These are phyloP conservation scores for Leptodactylus fuscus DNA, from an alignment of 2,113 vertebrate genomes.

Conservation along the genomic window DNA sequence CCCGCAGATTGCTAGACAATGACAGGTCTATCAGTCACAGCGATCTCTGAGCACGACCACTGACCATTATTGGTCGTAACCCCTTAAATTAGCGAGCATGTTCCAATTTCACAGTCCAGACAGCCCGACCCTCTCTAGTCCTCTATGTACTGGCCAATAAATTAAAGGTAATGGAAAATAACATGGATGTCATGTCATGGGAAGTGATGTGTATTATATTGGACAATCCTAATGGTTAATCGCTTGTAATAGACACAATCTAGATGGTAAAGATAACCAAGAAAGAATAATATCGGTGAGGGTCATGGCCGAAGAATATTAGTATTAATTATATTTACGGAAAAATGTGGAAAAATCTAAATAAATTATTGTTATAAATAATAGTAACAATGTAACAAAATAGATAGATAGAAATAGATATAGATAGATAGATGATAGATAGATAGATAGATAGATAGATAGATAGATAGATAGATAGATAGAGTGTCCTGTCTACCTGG, in stretches of 20 bases:
- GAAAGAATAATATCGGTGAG: background rate
- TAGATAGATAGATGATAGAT: too few relatives aligned
- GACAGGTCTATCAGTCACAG: constrained; percentile 31
- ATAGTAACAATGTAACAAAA: background rate
- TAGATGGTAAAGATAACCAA: background rate
- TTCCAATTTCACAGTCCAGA: constrained; percentile 42
- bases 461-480: too few relatives aligned
- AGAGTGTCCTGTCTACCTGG: too few relatives aligned
- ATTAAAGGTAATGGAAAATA: background rate
- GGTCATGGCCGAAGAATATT: background rate
- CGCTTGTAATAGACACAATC: background rate
- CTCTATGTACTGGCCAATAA: constrained; percentile 12
- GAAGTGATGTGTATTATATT: constrained; percentile 16
- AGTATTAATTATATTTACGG: background rate
- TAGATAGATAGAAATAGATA: too few relatives aligned
- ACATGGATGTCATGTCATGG: constrained; percentile 4
- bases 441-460: too few relatives aligned
- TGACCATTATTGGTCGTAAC: constrained; percentile 20
- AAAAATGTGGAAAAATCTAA: too few relatives aligned
- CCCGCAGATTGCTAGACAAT: background rate
- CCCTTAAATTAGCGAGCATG: constrained; percentile 48
- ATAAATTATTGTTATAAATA: background rate
- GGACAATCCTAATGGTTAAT: background rate
- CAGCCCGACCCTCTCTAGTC: background rate
- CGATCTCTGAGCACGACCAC: background rate